Evolutionary conservation across 2,888 invertebrate species (phyloP), one percentile per base, ranked within the genome.

Genomic region (Spilosoma lubricipeda): DNA sequence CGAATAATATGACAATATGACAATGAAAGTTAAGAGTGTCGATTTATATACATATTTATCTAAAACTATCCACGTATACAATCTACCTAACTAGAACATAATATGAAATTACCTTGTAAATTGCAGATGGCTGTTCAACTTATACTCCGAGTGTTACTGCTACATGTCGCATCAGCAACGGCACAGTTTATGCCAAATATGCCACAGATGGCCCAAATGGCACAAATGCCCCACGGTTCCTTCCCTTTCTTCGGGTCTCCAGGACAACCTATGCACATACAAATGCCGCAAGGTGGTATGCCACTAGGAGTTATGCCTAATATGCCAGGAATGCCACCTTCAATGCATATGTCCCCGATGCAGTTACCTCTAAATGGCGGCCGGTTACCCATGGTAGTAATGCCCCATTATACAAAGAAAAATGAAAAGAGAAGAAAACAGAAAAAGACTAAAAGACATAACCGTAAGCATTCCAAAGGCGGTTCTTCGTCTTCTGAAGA

Each of bases 301-400:
- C 80, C 78, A n/a, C 80, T 78, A 8, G 75, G 85, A 70, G 85
- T 83, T 72, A 85, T 84, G 11, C 87, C 86, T n/a, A 78, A 67
- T 30, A 63, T 88, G 30, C 78, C 83, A 18, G 82, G 82, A 15
- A 84, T 83, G 76, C 66, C 80, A 3, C 74, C 76, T 66, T 81
- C 86, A 1, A 86, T 91, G 85, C 72, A n/a, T 0, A 72, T 82
- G 70, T 20, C 59, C 8, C 82, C 85, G 7, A 82, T 84, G 77
- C 79, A 83, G 4, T 85, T 83, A 27, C 86, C 86, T 1, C 83
- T 90, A 78, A 80, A 83, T 3, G 90, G 89, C 4, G 89, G 85
- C 13, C 90, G 90, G 64, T 77, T 94, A 48, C 94, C 94, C 0
- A 88, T 92, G 56, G 90, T 94, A 0, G 91, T 94, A 0, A 93